Evolutionary conservation across 2,797 vertebrate genomes (phyloP), one percentile per base, ranked within the genome.

Genomic region (Rhynchonycteris naso): DNA sequence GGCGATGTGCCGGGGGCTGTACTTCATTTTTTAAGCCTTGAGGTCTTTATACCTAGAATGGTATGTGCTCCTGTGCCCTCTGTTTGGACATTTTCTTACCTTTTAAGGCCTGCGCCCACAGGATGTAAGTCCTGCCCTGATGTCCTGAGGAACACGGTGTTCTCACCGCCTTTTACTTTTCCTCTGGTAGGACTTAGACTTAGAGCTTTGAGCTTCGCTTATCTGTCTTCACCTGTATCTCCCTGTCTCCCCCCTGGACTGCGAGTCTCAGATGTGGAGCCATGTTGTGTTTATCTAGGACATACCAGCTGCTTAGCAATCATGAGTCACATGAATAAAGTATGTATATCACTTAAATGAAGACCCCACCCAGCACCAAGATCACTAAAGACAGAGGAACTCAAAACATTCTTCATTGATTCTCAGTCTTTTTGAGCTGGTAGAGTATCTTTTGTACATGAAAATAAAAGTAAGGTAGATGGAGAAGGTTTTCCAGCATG

Each of bases 241-340:
- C 0, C 63, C 78, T 88, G 8, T 87, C 50, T 91, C 15, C 14
- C n/a, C 47, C 38, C n/a, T 79, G n/a, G 63, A 52, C 68, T 94
- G 26, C 66, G 58, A 75, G 50, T 79, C 65, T 86, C 43, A 63
- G 76, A 78, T 19, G 54, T 38, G 65, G 26, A 38, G 35, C 61
- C 56, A 13, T 63, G 52, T n/a, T 83, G 79, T 69, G 26, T 68
- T 91, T 69, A 68, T 72, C 21, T 54, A 65, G 89, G 87, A 78
- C 52, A 78, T 11, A 78, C 21, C 33, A 88, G 21, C 43, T 94
- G 52, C 50, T 84, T 91, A 50, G 43, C 35, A 56, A n/a, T 69
- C 56, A n/a, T 80, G 66, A 97, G 63, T 90, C 75, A 91, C 28
- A n/a, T 78, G 81, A 69, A 54, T 50, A 38, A 94, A 90, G 72